These are phyloP conservation scores for Felis chaus DNA, from an alignment of 2,113 vertebrate species.

Conservation along the genomic window DNA sequence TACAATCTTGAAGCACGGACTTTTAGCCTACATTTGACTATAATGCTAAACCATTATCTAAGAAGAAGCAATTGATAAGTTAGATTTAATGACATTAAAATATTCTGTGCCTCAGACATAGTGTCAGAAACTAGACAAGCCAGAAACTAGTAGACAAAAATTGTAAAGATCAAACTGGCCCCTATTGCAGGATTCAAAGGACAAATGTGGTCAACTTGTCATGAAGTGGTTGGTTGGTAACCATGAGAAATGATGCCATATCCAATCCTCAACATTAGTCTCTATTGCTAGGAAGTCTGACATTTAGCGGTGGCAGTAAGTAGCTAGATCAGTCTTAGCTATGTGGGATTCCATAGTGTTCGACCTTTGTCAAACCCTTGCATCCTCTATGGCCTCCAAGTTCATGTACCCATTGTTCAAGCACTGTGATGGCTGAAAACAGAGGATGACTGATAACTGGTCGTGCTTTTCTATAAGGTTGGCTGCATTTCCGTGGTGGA, in stretches of 20 bases:
- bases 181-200: not conserved
- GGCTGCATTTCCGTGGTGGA: not conserved
- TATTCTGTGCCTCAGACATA: not conserved
- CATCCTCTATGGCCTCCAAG: too few relatives aligned
- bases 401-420: not conserved
- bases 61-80: not conserved
- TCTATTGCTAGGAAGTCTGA: not conserved
- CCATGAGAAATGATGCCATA: not conserved
- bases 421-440: not conserved
- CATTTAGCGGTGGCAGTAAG: not conserved
- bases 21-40: not conserved
- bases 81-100: not conserved
- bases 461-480: not conserved
- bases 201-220: not conserved
- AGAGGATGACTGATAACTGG: not conserved
- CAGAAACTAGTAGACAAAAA: not conserved
- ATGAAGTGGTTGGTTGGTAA: not conserved
- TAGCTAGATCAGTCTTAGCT: not conserved
- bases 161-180: not conserved
- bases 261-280: not conserved
- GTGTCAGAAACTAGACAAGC: not conserved
- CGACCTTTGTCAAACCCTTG: too few relatives aligned
- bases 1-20: not conserved
- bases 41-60: not conserved
- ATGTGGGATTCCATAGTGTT: not conserved